Conservation (phyloP, 2,888 invertebrate species). For the Elegia similella region DNA sequence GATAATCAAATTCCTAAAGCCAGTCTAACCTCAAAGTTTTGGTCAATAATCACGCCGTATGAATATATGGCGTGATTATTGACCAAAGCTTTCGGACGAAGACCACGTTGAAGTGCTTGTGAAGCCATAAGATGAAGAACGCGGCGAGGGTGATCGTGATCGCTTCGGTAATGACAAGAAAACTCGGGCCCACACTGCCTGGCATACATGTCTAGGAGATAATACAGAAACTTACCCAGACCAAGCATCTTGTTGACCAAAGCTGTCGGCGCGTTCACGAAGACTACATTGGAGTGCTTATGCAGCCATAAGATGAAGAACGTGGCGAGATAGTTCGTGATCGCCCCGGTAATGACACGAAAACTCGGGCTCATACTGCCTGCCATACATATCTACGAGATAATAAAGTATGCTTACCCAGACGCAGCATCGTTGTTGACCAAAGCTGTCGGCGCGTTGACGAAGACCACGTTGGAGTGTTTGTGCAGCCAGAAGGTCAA, state of each 20-base stretch:
- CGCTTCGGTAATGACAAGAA: conserved; percentile 48
- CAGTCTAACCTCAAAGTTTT: too few relatives aligned
- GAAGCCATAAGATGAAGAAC: conserved; percentile 58
- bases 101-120: conserved; percentile 38
- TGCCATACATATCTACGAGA: neutral
- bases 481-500: conserved; percentile 57
- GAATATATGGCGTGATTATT: conserved; percentile 42
- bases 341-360: conserved; percentile 38
- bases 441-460: conserved; percentile 28
- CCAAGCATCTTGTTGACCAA: conserved; percentile 40
- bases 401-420: conserved; percentile 39
- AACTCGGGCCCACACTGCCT: conserved; percentile 12
- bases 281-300: conserved; percentile 42
- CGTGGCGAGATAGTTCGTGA: conserved; percentile 45
- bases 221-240: conserved; percentile 42
- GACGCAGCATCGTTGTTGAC: conserved; percentile 43
- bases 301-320: conserved; percentile 59
- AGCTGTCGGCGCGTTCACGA: conserved; percentile 33
- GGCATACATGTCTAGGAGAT: neutral
- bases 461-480: conserved; percentile 47
- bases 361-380: neutral
- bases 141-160: conserved; percentile 45
- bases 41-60: too few relatives aligned
- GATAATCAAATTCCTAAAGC: too few relatives aligned
- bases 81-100: conserved; percentile 39